Conservation (phyloP, 1,140 invertebrate species). For the Lepidurus couesii region DNA sequence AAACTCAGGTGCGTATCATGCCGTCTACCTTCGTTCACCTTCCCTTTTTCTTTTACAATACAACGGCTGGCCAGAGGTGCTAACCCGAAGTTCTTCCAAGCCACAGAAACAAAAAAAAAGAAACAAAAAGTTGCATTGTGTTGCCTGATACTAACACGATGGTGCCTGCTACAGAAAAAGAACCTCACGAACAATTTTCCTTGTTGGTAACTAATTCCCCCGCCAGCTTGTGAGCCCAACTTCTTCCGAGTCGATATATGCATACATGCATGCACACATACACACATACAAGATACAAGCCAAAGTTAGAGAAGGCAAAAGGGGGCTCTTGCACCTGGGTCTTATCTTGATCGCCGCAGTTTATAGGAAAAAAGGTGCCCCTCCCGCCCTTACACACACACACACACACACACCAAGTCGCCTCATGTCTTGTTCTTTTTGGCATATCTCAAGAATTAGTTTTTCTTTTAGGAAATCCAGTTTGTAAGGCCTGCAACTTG, state of each 20-base stretch:
- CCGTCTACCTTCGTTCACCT: background rate
- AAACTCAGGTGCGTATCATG: constrained; percentile 14
- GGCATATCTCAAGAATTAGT: background rate
- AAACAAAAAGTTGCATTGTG: background rate
- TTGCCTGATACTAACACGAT: background rate
- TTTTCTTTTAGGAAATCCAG: background rate
- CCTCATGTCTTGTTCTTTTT: background rate
- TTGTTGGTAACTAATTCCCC: background rate
- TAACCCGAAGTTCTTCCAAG: background rate
- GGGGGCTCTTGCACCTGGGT: constrained; percentile 23
- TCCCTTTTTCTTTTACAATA: background rate
- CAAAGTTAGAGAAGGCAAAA: background rate
- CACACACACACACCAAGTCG: background rate
- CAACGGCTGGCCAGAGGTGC: constrained; percentile 8
- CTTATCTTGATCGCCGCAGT: constrained; percentile 4
- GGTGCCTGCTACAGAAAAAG: background rate
- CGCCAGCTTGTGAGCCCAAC: background rate
- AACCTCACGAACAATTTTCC: background rate
- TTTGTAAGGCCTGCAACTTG: too few species aligned
- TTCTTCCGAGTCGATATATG: background rate
- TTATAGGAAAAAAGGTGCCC: constrained; percentile 8
- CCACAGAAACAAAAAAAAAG: background rate
- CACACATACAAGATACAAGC: background rate
- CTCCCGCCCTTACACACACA: constrained; percentile 9
- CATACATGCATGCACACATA: background rate